Conservation (phyloP, 2,797 vertebrate genomes). For the Coluber constrictor region DNA sequence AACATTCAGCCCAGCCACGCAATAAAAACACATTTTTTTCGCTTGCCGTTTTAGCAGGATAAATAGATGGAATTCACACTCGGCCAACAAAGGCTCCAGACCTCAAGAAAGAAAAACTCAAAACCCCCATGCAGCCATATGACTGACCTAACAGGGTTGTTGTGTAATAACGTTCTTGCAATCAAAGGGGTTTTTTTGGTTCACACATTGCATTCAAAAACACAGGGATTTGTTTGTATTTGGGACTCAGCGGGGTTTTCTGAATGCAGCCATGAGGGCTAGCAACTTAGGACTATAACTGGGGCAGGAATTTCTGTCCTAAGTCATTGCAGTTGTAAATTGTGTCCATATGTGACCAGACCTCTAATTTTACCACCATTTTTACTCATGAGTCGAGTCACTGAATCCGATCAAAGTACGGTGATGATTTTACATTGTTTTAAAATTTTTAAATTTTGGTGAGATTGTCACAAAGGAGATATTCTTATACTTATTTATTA, state of each 20-base stretch:
- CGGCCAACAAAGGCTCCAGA: too few species aligned
- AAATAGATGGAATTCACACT: neutral
- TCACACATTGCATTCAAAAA: neutral
- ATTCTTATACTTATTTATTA: neutral
- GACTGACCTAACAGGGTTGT: neutral
- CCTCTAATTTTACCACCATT: too few species aligned
- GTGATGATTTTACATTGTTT: neutral
- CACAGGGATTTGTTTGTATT: neutral
- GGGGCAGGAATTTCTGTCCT: too few species aligned
- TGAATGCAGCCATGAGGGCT: neutral
- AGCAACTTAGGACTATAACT: too few species aligned
- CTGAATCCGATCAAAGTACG: neutral
- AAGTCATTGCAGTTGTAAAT: too few species aligned
- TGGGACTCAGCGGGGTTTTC: neutral
- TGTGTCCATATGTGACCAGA: too few species aligned
- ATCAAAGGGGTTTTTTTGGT: neutral
- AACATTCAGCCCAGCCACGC: too few species aligned
- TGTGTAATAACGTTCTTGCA: neutral
- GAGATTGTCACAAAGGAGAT: neutral
- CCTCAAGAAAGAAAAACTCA: neutral
- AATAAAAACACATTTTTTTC: neutral
- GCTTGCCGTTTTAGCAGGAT: too few species aligned
- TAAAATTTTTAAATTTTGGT: neutral
- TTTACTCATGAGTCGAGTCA: too few species aligned
- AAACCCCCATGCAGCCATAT: neutral